Evolutionary conservation across 2,113 vertebrate species (phyloP).

Genomic region (Lepidothrix coronata): DNA sequence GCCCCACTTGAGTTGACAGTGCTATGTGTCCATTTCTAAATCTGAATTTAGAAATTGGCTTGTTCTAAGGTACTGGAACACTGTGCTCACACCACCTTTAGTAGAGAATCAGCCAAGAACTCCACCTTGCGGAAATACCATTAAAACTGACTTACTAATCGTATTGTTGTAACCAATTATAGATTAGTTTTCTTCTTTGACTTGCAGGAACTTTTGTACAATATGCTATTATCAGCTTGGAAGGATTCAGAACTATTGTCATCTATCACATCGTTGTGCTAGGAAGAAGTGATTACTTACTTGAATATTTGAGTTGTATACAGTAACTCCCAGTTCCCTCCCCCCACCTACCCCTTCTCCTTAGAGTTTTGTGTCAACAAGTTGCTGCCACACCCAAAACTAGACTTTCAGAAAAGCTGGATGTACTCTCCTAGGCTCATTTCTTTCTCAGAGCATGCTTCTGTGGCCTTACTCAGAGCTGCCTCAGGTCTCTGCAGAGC

Average conservation of each 20-base stretch:
- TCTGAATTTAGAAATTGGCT: not conserved
- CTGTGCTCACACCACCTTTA: not conserved
- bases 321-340: not conserved
- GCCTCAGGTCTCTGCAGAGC: not conserved
- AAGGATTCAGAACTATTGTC: not conserved
- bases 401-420: not conserved
- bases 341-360: rapidly evolving
- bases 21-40: not conserved
- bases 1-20: not conserved
- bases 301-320: not conserved
- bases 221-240: not conserved
- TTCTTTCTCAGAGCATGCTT: not conserved
- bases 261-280: not conserved
- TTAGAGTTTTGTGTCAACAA: not conserved
- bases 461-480: not conserved
- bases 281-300: not conserved
- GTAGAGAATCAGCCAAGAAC: not conserved
- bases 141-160: not conserved
- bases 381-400: not conserved
- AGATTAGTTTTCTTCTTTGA: not conserved
- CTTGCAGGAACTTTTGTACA: not conserved
- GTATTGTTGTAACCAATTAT: not conserved
- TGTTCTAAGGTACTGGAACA: not conserved
- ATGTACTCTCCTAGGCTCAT: not conserved
- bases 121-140: not conserved